Evolutionary conservation across 2,888 invertebrate genomes (phyloP).

Genomic region (Ceriagrion tenellum): DNA sequence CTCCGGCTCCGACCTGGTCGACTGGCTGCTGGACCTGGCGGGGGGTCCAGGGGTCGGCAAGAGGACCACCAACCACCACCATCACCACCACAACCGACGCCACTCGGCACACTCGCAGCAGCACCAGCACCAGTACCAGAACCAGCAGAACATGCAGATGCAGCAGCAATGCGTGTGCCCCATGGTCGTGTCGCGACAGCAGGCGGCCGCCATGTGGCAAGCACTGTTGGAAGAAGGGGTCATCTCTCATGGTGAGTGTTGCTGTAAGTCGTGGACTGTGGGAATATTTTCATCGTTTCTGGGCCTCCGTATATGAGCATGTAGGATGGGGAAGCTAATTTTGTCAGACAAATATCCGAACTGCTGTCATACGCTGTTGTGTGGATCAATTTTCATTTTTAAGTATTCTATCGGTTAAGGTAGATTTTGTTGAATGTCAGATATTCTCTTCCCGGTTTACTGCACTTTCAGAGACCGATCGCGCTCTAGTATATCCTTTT

Average conservation of each 20-base stretch:
- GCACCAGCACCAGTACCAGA: constrained; percentile 25
- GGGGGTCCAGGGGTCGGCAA: constrained; percentile 71
- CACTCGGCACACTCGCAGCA: constrained; percentile 28
- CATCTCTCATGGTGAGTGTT: constrained; percentile 84
- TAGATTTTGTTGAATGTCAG: no score
- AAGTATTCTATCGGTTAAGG: no score
- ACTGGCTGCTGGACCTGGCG: constrained; percentile 86
- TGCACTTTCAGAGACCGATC: no score
- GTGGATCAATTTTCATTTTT: no score
- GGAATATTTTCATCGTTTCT: background rate
- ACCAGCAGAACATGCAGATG: constrained; percentile 40
- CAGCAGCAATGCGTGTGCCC: constrained; percentile 73
- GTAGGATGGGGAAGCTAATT: no score
- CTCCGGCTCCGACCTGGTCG: constrained; percentile 89
- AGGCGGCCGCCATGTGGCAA: constrained; percentile 92
- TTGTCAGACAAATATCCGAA: no score
- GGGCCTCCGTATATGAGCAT: no score
- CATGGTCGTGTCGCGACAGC: constrained; percentile 83
- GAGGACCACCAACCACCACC: constrained; percentile 71
- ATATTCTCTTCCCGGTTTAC: no score
- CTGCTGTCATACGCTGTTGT: no score
- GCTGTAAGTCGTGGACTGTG: no score
- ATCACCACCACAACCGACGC: background rate
- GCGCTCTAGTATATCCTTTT: no score
- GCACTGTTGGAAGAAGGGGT: constrained; percentile 89